These are phyloP conservation scores for Selene dorsalis DNA, from an alignment of 2,797 vertebrate species.

Conservation along the genomic window DNA sequence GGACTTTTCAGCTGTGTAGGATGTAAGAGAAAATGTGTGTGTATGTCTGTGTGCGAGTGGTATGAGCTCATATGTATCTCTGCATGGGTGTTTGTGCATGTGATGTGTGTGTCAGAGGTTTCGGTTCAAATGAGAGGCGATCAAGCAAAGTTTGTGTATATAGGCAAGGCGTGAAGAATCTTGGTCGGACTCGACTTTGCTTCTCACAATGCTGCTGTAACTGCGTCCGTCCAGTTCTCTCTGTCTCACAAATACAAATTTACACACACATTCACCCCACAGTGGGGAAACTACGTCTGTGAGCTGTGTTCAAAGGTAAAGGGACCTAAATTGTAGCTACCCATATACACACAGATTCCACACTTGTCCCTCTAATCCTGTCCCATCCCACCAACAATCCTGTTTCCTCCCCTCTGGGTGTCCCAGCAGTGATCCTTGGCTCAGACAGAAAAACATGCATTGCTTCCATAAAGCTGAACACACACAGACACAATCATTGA, in stretches of 20 bases:
- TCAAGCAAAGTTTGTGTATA: conserved; percentile 77
- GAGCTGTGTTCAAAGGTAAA: conserved; percentile 61
- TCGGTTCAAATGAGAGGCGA: conserved; percentile 74
- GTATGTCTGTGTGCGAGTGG: conserved; percentile 2
- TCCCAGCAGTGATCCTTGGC: conserved; percentile 54
- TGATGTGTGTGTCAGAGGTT: conserved; percentile 62
- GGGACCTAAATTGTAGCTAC: conserved; percentile 51
- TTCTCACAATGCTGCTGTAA: conserved; percentile 68
- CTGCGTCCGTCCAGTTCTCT: conserved; percentile 18
- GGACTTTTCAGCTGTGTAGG: conserved; percentile 11
- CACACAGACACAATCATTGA: conserved; percentile 18
- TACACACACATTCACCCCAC: conserved; percentile 14
- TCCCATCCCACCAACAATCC: conserved; percentile 64
- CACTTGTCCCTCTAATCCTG: conserved; percentile 67
- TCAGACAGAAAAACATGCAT: conserved; percentile 77
- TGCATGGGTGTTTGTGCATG: conserved; percentile 49
- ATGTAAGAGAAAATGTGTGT: conserved; percentile 20
- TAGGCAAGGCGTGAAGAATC: conserved; percentile 74
- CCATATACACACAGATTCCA: conserved; percentile 57
- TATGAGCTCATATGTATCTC: conserved; percentile 54
- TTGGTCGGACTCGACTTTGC: conserved; percentile 43
- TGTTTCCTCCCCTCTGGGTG: conserved; percentile 60
- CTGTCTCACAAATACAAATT: background rate
- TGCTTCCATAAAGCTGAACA: conserved; percentile 46
- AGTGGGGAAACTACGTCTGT: conserved; percentile 31